Percentiles rank a stretch among this genome's conserved stretches.
These are phyloP conservation scores for Netelia inedita DNA, from an alignment of 2,888 invertebrate genomes.

Conservation along the genomic window DNA sequence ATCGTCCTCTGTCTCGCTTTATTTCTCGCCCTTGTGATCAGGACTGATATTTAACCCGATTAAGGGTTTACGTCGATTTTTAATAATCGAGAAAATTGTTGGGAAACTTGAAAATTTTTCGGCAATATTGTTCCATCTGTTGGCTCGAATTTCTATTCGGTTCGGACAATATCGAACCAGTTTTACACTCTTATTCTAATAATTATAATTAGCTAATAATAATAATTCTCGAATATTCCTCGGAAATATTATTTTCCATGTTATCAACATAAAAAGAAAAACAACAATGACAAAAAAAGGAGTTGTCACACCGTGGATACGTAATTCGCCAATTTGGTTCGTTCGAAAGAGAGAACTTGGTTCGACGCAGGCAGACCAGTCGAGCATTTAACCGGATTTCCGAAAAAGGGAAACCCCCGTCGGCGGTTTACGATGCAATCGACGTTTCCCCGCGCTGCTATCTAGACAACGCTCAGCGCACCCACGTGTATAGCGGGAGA, in stretches of 20 bases:
- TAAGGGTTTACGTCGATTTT: constrained; percentile 12
- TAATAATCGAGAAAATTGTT: too few species aligned
- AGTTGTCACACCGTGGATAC: constrained; percentile 1
- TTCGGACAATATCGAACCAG: too few species aligned
- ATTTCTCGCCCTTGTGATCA: constrained; percentile 43
- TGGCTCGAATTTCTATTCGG: too few species aligned
- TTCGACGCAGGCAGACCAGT: constrained; percentile 54
- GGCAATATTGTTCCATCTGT: too few species aligned
- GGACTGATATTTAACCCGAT: neutral
- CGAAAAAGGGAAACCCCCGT: constrained; percentile 81
- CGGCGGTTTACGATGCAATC: constrained; percentile 71
- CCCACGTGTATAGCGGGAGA: constrained; percentile 71
- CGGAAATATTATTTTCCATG: too few species aligned
- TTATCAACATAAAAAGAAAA: neutral
- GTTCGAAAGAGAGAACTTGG: constrained; percentile 56
- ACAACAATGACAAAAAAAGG: constrained; percentile 13
- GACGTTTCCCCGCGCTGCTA: constrained; percentile 9
- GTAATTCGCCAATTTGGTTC: constrained; percentile 28
- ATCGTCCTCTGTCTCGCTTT: constrained; percentile 5
- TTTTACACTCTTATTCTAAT: too few species aligned
- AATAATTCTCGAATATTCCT: too few species aligned
- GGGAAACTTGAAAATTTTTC: too few species aligned
- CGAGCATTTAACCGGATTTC: constrained; percentile 78
- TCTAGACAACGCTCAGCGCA: constrained; percentile 62
- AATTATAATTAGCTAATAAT: too few species aligned